Percentiles rank a stretch among this genome's conserved stretches.
These are phyloP conservation scores for Rhizoglyphus robini DNA, from an alignment of 1,140 invertebrate genomes.

Conservation along the genomic window DNA sequence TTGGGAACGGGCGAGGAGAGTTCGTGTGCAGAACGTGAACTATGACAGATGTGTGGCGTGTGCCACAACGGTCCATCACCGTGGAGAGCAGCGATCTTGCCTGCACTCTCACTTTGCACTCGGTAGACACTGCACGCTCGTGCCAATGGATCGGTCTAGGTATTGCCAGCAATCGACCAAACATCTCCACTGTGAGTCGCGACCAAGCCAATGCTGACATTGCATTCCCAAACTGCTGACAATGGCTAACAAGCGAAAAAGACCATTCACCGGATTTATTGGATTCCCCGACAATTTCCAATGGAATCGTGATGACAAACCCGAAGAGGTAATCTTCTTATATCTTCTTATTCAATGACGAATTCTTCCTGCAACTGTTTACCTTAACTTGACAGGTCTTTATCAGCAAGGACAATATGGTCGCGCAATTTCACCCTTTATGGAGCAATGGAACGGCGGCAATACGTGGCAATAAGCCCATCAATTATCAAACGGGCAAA, in stretches of 20 bases:
- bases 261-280: too few species aligned
- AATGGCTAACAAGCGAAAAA: too few species aligned
- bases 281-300: neutral
- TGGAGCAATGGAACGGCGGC: slow-evolving; percentile 60
- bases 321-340: neutral
- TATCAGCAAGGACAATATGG: slow-evolving; percentile 37
- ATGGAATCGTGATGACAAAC: neutral
- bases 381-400: slow-evolving; percentile 40
- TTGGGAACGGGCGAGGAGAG: neutral
- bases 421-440: slow-evolving; percentile 53
- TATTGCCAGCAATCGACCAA: neutral
- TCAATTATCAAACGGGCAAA: slow-evolving; percentile 44
- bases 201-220: too few species aligned
- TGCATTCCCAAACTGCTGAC: too few species aligned
- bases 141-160: neutral
- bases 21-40: neutral
- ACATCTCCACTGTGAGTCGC: neutral
- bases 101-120: neutral
- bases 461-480: slow-evolving; percentile 45
- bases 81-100: neutral
- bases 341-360: neutral
- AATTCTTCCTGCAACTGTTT: neutral
- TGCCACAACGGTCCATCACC: slow-evolving; percentile 32
- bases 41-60: slow-evolving; percentile 32
- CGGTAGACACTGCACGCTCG: neutral